phyloP scores from a whole-genome alignment of 2,888 invertebrate species.

The Aphodius sticticus region DNA sequence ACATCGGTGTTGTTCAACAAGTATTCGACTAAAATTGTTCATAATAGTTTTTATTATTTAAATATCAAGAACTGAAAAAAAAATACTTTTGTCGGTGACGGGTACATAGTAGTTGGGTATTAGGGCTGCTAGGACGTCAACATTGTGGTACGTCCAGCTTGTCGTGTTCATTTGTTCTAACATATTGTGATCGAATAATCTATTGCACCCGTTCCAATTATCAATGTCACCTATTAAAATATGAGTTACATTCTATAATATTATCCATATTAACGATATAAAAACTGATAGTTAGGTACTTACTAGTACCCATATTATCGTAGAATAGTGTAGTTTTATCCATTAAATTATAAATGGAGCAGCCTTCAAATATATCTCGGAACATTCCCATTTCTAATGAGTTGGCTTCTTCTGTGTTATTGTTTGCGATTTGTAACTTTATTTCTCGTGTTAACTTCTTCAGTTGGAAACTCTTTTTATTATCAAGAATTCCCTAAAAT shows the following conservation, averaged over 20 bases:
- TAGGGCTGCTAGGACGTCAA: background rate
- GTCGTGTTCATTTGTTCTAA: background rate
- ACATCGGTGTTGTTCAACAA: constrained; percentile 49
- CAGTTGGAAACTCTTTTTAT: background rate
- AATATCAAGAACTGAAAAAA: background rate
- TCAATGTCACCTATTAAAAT: background rate
- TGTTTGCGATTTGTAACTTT: background rate
- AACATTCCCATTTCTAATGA: background rate
- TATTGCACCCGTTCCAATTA: background rate
- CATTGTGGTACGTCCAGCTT: background rate
- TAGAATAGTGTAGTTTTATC: background rate
- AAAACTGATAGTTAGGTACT: no score
- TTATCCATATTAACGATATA: no score
- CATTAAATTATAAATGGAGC: background rate
- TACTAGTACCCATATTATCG: background rate
- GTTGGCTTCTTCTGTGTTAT: background rate
- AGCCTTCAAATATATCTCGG: background rate
- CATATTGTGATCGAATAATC: background rate
- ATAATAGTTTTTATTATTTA: background rate
- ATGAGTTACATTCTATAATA: no score
- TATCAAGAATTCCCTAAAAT: background rate
- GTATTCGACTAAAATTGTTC: constrained; percentile 49
- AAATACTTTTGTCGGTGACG: background rate
- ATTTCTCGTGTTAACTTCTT: background rate
- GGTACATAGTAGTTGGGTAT: background rate